These are phyloP conservation scores for Pachypanchax playfairii DNA, from an alignment of 2,113 vertebrate species.

Conservation along the genomic window DNA sequence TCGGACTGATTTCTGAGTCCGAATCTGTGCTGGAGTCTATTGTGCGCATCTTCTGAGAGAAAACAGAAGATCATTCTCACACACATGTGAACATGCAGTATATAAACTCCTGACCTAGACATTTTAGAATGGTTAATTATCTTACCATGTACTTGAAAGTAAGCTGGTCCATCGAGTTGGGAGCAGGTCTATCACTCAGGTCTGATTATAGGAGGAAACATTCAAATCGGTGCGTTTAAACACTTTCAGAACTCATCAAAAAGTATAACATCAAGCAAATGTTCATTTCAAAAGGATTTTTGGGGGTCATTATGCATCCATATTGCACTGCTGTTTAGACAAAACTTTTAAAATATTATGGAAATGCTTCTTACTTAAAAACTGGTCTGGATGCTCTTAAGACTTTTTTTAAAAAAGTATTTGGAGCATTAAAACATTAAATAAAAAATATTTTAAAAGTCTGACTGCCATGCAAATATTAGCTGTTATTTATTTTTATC, in stretches of 20 bases:
- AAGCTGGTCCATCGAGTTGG: conserved; percentile 71
- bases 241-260: background rate
- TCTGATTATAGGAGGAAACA: conserved; percentile 26
- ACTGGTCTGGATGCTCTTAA: too few species aligned
- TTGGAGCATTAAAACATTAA: too few species aligned
- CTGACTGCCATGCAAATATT: too few species aligned
- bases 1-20: conserved; percentile 76
- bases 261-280: too few species aligned
- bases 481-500: background rate
- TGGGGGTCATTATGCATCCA: too few species aligned
- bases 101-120: too few species aligned
- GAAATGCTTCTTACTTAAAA: too few species aligned
- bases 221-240: background rate
- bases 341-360: too few species aligned
- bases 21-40: conserved; percentile 86
- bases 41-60: conserved; percentile 78
- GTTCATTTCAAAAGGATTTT: too few species aligned
- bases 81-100: background rate
- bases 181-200: conserved; percentile 16
- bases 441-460: too few species aligned
- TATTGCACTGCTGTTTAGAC: too few species aligned
- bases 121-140: background rate
- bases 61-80: conserved; percentile 35
- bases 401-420: too few species aligned
- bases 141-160: conserved; percentile 82